phyloP scores from a whole-genome alignment of 2,797 vertebrate genomes.

The Lerista edwardsae region DNA sequence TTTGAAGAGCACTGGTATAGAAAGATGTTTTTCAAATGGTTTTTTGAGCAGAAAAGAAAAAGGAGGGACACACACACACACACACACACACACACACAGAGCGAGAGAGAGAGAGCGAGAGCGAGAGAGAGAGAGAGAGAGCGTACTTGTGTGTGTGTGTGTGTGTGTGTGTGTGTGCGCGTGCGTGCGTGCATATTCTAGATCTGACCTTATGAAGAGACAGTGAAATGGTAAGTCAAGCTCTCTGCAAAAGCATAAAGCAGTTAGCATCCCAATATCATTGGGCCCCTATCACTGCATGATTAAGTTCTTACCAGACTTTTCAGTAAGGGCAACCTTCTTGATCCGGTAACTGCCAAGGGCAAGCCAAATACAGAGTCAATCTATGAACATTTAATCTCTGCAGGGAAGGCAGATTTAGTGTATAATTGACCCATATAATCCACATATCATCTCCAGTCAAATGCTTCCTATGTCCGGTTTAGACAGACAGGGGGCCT shows the following conservation, averaged over 20 bases:
- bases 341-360: slow-evolving; percentile 94
- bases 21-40: slow-evolving; percentile 38
- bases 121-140: too few species aligned
- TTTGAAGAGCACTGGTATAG: too few species aligned
- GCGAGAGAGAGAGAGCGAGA: too few species aligned
- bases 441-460: slow-evolving; percentile 91
- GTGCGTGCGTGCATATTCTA: slow-evolving; percentile 27
- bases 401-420: slow-evolving; percentile 92
- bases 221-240: slow-evolving; percentile 85
- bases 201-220: slow-evolving; percentile 64
- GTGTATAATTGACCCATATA: slow-evolving; percentile 99
- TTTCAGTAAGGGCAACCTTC: slow-evolving; percentile 86
- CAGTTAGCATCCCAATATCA: slow-evolving; percentile 54
- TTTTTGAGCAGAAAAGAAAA: slow-evolving; percentile 17
- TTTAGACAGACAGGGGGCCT: slow-evolving; percentile 75
- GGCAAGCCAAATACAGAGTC: slow-evolving; percentile 95
- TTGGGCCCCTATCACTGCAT: slow-evolving; percentile 59
- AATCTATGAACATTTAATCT: slow-evolving; percentile 95
- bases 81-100: not conserved
- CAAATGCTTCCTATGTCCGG: slow-evolving; percentile 77
- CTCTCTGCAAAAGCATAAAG: slow-evolving; percentile 64
- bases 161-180: too few species aligned
- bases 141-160: too few species aligned
- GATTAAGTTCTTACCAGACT: slow-evolving; percentile 85
- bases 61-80: not conserved